Base-by-base conservation (phyloP, 2,797 vertebrate genomes). In the Crax fasciolata region DNA sequence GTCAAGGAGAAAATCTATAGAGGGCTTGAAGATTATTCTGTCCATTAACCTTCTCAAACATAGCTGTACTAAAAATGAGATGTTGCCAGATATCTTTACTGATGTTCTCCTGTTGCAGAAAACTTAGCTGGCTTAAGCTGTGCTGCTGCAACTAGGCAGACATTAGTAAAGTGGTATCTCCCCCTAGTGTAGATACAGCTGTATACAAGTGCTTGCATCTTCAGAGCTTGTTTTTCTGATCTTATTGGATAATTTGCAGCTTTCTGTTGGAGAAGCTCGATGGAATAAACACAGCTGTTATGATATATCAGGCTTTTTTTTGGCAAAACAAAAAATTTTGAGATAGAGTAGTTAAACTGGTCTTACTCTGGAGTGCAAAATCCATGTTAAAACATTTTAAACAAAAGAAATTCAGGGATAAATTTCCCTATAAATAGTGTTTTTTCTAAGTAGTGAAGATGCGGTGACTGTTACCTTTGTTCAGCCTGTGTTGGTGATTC, bases 151-250 rank as follows among this genome's bases (percentile, higher is more conserved):
- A 61, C 52, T 91, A 17, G 54, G 3, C 18, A 51, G 72, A 4
- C 68, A 96, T 96, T 94, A 77, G 21, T 97, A 87, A 94, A 96
- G 77, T 94, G 84, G 71, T 89, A 94, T 95, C 89, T 24, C 94
- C 93, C 91, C 65, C 96, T 96, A 94, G 96, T 80, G 95, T 97
- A 87, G 87, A 30, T 84, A 82, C 41, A 90, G 83, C 77, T 95
- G 90, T 68, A 9, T 32, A 30, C 38, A 78, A 91, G 19, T 41
- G 27, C 35, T 90, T 0, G 0, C n/a, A 1, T 61, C 48, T 91
- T 78, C 63, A 52, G 74, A 93, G n/a, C 63, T 77, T 71, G 25
- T 55, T 86, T 55, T 86, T 62, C 61, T 74, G 73, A 51, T 72
- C 80, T 83, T 11, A 51, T 28, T 90, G 83, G 39, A 25, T 72